Evolutionary conservation across 1,140 invertebrate genomes (phyloP), one percentile per base, ranked within the genome.

Genomic region (Ptiloglossa arizonensis): DNA sequence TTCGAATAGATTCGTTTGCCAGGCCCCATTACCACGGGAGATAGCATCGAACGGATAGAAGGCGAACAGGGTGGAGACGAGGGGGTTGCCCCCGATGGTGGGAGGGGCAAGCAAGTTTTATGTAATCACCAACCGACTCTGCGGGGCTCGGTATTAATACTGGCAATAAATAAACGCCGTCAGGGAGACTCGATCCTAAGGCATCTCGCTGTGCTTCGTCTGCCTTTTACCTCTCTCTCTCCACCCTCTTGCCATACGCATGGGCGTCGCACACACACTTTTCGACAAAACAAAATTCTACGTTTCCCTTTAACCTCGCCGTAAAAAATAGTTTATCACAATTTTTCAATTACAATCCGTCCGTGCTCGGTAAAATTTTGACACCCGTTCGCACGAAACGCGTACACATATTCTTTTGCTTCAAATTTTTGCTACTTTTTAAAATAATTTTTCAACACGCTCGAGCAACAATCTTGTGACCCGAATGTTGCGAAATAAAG

Each of bases 71-170:
- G 70, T 66, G 44, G 46, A 32, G 70, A 67, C 29, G 62, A 79
- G 77, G 62, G 70, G 77, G 60, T 79, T 77, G 68, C 75, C 73
- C n/a, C 35, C 67, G 68, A 77, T 54, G 78, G 63, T 70, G 27
- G 69, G 77, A 76, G 79, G 63, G 80, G 73, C 81, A 62, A 83
- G 85, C 84, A 73, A 87, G 87, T 86, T 90, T 90, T 90, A 88
- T 89, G 88, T 89, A 89, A 90, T 87, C 87, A 87, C 82, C 87
- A 72, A 81, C 76, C 83, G 86, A 80, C 83, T 86, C 82, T 68
- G 80, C 80, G 81, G 79, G 81, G 77, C 81, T 87, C 72, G 84
- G 87, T 88, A 89, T 89, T 89, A 90, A 89, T 90, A 88, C 85
- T 74, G 77, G 84, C 83, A 86, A 89, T 90, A 90, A 90, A 90